Evolutionary conservation across 2,113 vertebrate species (phyloP).

Genomic region (Ochotona princeps): DNA sequence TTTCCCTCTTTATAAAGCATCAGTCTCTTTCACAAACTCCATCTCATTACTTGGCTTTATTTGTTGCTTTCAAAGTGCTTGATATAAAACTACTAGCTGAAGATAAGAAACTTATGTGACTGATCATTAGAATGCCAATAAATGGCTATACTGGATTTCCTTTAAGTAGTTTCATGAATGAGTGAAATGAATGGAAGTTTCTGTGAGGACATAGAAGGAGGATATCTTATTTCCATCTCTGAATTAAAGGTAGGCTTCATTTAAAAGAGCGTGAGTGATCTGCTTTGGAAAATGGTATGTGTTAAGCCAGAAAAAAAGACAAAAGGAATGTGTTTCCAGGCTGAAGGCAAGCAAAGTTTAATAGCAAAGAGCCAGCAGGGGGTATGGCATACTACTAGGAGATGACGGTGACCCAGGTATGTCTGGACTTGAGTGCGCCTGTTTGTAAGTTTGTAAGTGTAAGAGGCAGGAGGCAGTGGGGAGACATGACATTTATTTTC

Average conservation of each 20-base stretch:
- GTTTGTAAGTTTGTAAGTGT: neutral
- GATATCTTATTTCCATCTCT: neutral
- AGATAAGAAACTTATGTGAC: neutral
- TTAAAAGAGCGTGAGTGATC: neutral
- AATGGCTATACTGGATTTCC: neutral
- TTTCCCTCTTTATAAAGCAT: neutral
- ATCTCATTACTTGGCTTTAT: neutral
- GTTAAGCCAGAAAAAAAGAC: neutral
- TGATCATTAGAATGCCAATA: neutral
- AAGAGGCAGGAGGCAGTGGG: accelerated
- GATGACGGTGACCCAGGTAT: too few species aligned
- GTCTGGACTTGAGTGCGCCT: neutral
- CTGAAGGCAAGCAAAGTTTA: neutral
- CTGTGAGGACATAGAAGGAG: neutral
- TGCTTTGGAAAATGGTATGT: neutral
- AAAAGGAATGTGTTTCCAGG: neutral
- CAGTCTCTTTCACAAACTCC: neutral
- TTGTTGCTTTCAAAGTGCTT: neutral
- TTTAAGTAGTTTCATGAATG: neutral
- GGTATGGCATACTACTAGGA: neutral
- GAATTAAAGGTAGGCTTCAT: neutral
- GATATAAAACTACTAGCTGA: neutral
- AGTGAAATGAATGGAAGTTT: neutral
- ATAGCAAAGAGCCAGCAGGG: neutral
- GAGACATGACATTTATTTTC: neutral